Conservation (phyloP, 1,140 invertebrate species). For the Spodoptera frugiperda region DNA sequence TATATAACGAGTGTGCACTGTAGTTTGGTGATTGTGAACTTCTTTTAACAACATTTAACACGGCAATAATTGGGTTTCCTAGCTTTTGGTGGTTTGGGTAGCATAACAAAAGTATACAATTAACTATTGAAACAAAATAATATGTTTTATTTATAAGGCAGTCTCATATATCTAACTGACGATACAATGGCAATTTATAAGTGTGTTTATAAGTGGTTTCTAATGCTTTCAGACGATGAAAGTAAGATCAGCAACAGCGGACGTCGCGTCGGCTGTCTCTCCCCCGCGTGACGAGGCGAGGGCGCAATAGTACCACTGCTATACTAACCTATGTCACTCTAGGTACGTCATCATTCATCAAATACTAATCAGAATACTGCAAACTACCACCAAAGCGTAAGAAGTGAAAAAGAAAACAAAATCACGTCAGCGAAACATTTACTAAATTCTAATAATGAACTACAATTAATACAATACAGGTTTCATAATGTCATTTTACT, state of each 20-base stretch:
- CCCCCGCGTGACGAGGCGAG: conserved; percentile 80
- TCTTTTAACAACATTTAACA: conserved; percentile 42
- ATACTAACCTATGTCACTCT: too few relatives aligned
- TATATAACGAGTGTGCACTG: conserved; percentile 38
- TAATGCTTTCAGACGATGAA: conserved; percentile 75
- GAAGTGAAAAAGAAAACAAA: background rate
- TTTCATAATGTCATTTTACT: too few relatives aligned
- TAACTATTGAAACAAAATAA: background rate
- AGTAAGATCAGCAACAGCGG: conserved; percentile 76
- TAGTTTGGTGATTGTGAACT: conserved; percentile 39
- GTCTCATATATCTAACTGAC: background rate
- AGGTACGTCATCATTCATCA: background rate
- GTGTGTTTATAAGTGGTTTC: background rate
- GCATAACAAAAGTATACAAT: background rate
- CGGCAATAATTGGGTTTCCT: conserved; percentile 27
- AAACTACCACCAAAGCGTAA: too few relatives aligned
- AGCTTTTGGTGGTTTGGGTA: conserved; percentile 45
- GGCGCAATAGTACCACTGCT: conserved; percentile 63
- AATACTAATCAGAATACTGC: background rate
- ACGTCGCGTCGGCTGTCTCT: conserved; percentile 83
- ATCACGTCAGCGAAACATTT: background rate
- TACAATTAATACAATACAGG: too few relatives aligned
- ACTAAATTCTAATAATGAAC: too few relatives aligned
- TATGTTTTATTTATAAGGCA: background rate
- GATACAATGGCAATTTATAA: background rate